Evolutionary conservation across 2,797 vertebrate species (phyloP).

Genomic region (Halcyon leucocephala): DNA sequence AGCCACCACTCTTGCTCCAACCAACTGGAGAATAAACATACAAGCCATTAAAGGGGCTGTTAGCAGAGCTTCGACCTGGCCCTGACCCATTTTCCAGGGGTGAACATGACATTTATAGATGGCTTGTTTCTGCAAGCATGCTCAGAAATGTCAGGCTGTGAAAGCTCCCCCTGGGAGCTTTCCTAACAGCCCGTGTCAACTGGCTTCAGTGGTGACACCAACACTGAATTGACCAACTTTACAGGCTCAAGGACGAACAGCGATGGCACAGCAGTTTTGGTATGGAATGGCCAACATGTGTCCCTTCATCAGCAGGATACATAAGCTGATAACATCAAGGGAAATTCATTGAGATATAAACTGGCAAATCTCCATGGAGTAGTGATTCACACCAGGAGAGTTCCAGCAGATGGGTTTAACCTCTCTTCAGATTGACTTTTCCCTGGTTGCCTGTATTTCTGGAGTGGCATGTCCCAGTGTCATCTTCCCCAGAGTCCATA

Average conservation of each 20-base stretch:
- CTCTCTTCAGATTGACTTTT: neutral
- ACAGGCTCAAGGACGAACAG: neutral
- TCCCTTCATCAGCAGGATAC: neutral
- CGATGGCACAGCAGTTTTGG: neutral
- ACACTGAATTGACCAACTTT: neutral
- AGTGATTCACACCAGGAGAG: neutral
- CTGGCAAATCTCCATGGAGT: neutral
- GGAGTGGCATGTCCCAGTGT: neutral
- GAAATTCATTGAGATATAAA: neutral
- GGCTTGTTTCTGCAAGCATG: neutral
- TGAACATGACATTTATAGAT: neutral
- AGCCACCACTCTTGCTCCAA: neutral
- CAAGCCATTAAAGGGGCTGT: neutral
- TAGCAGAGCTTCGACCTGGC: neutral
- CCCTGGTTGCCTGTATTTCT: neutral
- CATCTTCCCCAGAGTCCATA: neutral
- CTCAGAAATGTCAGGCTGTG: neutral
- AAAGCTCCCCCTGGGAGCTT: neutral
- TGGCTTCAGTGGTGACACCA: neutral
- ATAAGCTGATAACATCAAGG: neutral
- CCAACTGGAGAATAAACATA: neutral
- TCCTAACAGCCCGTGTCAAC: neutral
- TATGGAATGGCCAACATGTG: neutral
- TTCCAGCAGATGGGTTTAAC: neutral
- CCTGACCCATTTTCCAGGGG: neutral